These are phyloP conservation scores for Phaethon lepturus DNA, from an alignment of 2,113 vertebrate genomes.

Conservation along the genomic window DNA sequence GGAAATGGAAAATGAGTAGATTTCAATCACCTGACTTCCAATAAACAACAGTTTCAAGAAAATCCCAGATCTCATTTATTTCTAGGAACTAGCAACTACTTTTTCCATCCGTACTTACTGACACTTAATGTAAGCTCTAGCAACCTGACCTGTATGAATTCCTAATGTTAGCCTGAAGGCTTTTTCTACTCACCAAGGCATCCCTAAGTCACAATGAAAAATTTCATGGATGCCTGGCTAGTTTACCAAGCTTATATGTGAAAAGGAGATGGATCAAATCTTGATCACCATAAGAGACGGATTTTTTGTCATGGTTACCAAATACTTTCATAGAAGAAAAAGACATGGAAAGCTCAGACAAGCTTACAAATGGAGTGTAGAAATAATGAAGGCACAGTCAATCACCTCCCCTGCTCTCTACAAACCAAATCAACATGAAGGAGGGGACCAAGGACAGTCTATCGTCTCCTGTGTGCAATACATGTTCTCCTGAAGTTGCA, in stretches of 20 bases:
- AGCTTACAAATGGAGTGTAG: not conserved
- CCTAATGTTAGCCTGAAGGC: not conserved
- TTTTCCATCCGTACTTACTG: not conserved
- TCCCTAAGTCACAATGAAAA: not conserved
- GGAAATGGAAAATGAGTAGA: not conserved
- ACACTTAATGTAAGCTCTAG: not conserved
- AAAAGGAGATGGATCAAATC: not conserved
- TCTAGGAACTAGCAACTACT: not conserved
- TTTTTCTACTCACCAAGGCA: not conserved
- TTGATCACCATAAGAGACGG: not conserved
- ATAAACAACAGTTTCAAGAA: not conserved
- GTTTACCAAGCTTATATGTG: not conserved
- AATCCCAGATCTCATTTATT: not conserved
- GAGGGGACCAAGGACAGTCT: not conserved
- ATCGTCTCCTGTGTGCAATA: not conserved
- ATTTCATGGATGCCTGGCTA: not conserved
- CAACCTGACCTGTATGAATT: not conserved
- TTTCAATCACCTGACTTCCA: not conserved
- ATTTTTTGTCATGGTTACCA: not conserved
- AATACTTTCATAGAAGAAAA: not conserved
- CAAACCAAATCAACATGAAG: not conserved
- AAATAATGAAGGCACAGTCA: not conserved
- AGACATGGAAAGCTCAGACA: not conserved
- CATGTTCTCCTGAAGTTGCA: not conserved
- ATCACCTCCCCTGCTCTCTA: fast-evolving